Base-by-base conservation (phyloP, 2,113 vertebrate genomes). In the Centropristis striata region DNA sequence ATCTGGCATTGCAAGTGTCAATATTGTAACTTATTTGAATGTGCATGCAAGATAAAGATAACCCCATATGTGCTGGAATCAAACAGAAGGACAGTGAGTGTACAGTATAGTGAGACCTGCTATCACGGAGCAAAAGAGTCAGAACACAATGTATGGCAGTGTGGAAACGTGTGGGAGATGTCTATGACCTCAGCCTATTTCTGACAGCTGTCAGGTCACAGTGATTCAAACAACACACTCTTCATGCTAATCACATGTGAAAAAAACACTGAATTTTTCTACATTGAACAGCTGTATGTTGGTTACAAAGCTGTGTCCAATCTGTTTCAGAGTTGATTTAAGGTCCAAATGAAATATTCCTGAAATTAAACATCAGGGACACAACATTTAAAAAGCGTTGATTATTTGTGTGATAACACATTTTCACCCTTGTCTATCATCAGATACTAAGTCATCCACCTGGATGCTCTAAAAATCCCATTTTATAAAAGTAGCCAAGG, bases 111-210 rank as follows among this genome's bases (percentile, higher is more conserved):
- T 1, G 32, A 59, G 61, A 46, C 16, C 36, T 46, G 84, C 36
- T 39, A 50, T 32, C 69, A n/a, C 2, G 0, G 50, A 67, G 61
- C 21, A 4, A 32, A 49, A 68, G 68, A 75, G 59, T 77, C 12
- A 27, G 49, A 74, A 80, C 46, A 55, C 42, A 57, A 4, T 75
- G 41, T 49, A 71, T 55, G 53, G 80, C 57, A 63, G 71, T 27
- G 76, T 49, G 80, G 75, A 80, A 76, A 58, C 1, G 70, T 39
- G 83, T 90, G 79, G 89, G 88, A 81, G 32, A 78, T 16, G 58
- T 71, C 37, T 77, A 65, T 85, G 90, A 93, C 90, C 87, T 80
- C 70, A 59, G 44, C 76, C 87, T 90, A 81, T 68, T 88, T 83
- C 71, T 76, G 76, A 74, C 73, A 82, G 81, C 72, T 60, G 65